phyloP scores from a whole-genome alignment of 2,888 invertebrate genomes.

The Stomorhina lunata region DNA sequence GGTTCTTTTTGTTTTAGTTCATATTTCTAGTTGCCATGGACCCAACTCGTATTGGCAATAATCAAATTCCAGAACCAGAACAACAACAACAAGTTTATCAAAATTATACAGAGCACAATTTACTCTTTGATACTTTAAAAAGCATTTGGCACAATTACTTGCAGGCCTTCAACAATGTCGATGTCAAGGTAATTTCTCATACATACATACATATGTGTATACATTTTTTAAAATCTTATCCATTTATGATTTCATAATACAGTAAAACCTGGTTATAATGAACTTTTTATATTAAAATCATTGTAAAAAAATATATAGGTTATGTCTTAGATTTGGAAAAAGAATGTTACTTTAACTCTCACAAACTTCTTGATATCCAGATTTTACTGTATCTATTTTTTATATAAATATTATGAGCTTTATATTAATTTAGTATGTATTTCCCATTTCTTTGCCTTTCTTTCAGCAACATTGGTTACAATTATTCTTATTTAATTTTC shows the following conservation, averaged over 20 bases:
- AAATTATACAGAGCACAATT: conserved; percentile 56
- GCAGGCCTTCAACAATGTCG: conserved; percentile 68
- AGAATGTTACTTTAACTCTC: no score
- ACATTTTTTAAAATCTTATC: no score
- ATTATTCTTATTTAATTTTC: conserved; percentile 75
- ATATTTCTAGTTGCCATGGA: conserved; percentile 54
- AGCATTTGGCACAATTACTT: conserved; percentile 76
- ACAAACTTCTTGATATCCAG: no score
- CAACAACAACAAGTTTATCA: conserved; percentile 64
- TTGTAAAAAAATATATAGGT: no score
- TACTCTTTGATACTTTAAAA: conserved; percentile 73
- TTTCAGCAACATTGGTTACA: conserved; percentile 76
- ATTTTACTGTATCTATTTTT: no score
- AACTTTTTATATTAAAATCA: no score
- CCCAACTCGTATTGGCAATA: conserved; percentile 66
- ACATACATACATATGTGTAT: not conserved
- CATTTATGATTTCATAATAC: no score
- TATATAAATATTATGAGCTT: no score
- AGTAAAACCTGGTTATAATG: no score
- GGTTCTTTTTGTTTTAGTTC: conserved; percentile 16
- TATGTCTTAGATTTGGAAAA: no score
- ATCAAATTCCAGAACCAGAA: conserved; percentile 57
- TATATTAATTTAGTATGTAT: not conserved
- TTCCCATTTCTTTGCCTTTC: conserved; percentile 20
- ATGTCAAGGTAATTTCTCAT: conserved; percentile 65